Base-by-base conservation (phyloP, 2,797 vertebrate species). In the Pachyuromys duprasi region DNA sequence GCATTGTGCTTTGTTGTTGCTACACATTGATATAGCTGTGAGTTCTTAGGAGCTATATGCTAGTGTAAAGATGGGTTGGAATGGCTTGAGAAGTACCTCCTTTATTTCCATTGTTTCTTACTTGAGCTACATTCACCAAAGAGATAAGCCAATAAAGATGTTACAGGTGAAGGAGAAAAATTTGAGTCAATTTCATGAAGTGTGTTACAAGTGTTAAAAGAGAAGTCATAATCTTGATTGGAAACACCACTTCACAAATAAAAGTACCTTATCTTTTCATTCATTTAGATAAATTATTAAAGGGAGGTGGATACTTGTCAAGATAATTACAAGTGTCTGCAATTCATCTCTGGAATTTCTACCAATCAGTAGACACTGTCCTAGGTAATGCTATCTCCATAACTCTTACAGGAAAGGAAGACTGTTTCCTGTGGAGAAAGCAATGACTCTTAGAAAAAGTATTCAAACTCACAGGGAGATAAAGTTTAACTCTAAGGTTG, bases 401-500 rank as follows among this genome's bases (percentile, higher is more conserved):
- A 53, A 74, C 8, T 92, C 24, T 63, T 49, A 22, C 0, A 72
- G 49, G 1, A 92, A 93, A 86, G 3, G 12, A 26, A 28, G 33
- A 83, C 26, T 88, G 3, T 65, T 96, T 83, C 2, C 45, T 60
- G 45, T 3, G 67, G 90, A 95, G 20, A 24, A n/a, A 75, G 3
- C 26, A 78, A 90, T 81, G 2, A 0, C 14, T 84, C 89, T 53
- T 45, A 69, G 3, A 55, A 60, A 86, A 74, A 31, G 4, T 28
- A 63, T 84, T 57, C 55, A 63, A 70, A 82, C 7, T 55, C 2
- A 70, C 5, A 15, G 39, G 39, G 15, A 65, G 26, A 22, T 84
- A 63, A 87, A 81, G 74, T 78, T 93, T 78, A 97, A 95, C 69
- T 69, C 62, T n/a, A 79, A 1, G 2, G n/a, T 93, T 95, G 6